Base-by-base conservation (phyloP, 1,140 invertebrate species). In the Sitobion miscanthi region DNA sequence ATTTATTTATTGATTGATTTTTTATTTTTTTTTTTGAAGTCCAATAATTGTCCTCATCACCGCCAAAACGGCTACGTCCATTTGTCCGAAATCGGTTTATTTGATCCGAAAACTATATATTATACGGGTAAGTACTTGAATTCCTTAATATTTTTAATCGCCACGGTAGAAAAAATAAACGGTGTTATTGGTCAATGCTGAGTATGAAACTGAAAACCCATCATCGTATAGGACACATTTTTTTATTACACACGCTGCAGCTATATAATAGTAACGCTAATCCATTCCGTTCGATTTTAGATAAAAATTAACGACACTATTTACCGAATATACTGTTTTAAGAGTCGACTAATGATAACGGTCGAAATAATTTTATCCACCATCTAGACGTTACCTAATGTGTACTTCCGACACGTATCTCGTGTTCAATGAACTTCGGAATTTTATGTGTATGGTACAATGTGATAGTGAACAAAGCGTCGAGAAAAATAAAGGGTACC, bases 281-380 rank as follows among this genome's bases (percentile, higher is more conserved):
- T 77, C 62, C 62, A 77, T 77, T 17, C 30, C 62, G 62, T 77
- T 77, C 14, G 62, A 14, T 35, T 54, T n/a, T 35, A 77, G n/a
- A 77, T 77, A 77, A 77, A 77, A 77, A 35, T 77, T 77, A 77
- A 77, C 62, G 62, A 77, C 30, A 77, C 62, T 77, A 77, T 77
- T 77, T 77, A 77, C 62, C 62, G 30, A 77, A 77, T 77, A 77
- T n/a, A 77, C 62, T 77, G 62, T 77, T 77, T n/a, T 77, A 77
- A 77, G 62, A 77, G n/a, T 77, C 62, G 62, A n/a, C 30, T 77
- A 77, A 77, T 77, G 30, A 77, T 77, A 77, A 77, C 30, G 14
- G 30, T 77, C 14, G n/a, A 77, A 77, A 77, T 77, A 77, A 77
- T 77, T 77, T n/a, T 77, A 77, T 77, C 62, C 62, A 17, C 62